Percentiles rank a stretch among this genome's conserved stretches.
phyloP scores from a whole-genome alignment of 2,888 invertebrate species.

The Temnothorax unifasciatus region DNA sequence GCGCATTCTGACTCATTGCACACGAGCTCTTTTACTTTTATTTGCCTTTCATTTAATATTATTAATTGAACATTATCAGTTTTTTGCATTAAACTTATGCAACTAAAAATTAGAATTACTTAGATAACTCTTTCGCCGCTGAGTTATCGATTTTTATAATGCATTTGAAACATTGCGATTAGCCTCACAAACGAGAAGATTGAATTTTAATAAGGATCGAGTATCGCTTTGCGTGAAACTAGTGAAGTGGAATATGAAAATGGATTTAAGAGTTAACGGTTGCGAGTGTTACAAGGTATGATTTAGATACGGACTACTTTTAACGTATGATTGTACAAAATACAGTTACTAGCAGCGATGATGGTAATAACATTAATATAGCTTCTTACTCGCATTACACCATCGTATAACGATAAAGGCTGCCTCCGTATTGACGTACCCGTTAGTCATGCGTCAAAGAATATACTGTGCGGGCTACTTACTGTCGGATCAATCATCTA shows the following conservation, averaged over 20 bases:
- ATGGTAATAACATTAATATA: constrained; percentile 53
- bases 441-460: constrained; percentile 47
- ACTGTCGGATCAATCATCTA: constrained; percentile 61
- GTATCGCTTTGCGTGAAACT: background rate
- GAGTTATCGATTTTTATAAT: background rate
- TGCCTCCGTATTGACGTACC: constrained; percentile 38
- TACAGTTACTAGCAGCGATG: constrained; percentile 46
- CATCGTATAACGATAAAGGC: constrained; percentile 39
- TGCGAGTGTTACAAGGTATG: constrained; percentile 36
- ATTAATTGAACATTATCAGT: background rate
- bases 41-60: constrained; percentile 28
- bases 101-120: background rate
- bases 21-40: constrained; percentile 42
- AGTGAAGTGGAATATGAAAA: constrained; percentile 27
- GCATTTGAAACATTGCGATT: background rate
- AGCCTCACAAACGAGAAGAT: background rate
- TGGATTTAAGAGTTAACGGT: constrained; percentile 47
- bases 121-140: background rate
- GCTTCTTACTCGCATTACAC: constrained; percentile 48
- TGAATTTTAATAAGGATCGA: background rate
- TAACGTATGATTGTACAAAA: constrained; percentile 39
- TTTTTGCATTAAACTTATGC: background rate
- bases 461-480: constrained; percentile 41
- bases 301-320: constrained; percentile 49
- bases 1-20: constrained; percentile 67